Percentiles rank a stretch among this genome's conserved stretches.
Evolutionary conservation across 2,797 vertebrate species (phyloP).

Genomic region (Brotula barbata): DNA sequence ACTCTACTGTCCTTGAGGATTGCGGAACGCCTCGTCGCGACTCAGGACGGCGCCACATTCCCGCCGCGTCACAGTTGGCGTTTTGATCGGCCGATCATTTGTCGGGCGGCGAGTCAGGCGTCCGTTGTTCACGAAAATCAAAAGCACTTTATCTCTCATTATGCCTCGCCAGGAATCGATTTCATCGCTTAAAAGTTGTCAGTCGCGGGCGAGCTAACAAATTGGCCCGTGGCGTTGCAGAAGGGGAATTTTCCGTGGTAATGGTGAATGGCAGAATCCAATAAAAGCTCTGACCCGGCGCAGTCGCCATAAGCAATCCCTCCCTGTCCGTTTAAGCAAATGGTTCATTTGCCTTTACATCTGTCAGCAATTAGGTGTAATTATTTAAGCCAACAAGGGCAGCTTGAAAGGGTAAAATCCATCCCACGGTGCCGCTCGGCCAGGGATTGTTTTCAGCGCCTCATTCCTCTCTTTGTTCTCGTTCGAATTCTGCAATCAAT

Average conservation of each 20-base stretch:
- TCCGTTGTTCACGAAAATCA: not conserved
- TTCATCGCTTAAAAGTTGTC: constrained; percentile 9
- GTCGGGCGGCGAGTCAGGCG: not conserved
- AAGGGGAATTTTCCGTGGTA: constrained; percentile 21
- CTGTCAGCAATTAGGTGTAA: constrained; percentile 71
- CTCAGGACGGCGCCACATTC: no score
- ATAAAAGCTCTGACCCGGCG: constrained; percentile 39
- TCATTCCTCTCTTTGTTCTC: constrained; percentile 44
- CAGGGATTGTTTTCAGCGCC: constrained; percentile 51
- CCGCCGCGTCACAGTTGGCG: no score
- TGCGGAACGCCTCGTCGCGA: no score
- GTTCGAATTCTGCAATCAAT: constrained; percentile 33
- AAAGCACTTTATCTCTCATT: not conserved
- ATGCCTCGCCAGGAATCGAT: not conserved
- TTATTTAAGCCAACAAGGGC: constrained; percentile 61
- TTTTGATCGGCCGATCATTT: no score
- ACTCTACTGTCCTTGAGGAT: no score
- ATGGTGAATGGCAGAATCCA: constrained; percentile 33
- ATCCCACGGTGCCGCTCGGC: constrained; percentile 37
- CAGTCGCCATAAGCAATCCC: constrained; percentile 35
- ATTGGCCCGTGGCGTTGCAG: constrained; percentile 10
- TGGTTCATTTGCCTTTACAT: constrained; percentile 63
- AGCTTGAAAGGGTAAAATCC: constrained; percentile 56
- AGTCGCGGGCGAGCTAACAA: constrained; percentile 19
- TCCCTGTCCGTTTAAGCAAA: constrained; percentile 45